Percentiles rank a stretch among this genome's conserved stretches.
Conservation (phyloP, 2,113 vertebrate genomes). For the Perognathus longimembris region DNA sequence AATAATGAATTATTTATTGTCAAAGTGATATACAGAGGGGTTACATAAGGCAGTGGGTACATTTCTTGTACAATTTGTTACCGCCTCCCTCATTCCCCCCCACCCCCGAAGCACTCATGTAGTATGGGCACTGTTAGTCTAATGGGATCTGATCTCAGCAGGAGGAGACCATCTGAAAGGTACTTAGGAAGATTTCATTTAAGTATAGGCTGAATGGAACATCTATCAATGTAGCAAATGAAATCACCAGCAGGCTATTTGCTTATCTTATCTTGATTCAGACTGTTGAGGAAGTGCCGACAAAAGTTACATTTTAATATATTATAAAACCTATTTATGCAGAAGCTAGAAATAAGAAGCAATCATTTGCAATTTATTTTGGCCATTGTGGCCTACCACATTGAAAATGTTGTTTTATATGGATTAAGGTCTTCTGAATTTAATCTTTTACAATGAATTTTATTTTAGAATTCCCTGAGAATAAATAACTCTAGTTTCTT, state of each 20-base stretch:
- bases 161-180: background rate
- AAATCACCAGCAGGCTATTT: background rate
- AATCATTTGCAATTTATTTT: constrained; percentile 33
- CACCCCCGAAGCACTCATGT: background rate
- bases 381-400: background rate
- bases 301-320: background rate
- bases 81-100: too few species aligned
- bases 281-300: background rate
- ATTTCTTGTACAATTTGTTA: too few species aligned
- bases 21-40: too few species aligned
- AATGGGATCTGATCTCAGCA: background rate
- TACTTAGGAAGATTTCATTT: constrained; percentile 1
- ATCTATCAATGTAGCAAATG: constrained; percentile 31
- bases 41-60: too few species aligned
- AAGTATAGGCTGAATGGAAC: background rate
- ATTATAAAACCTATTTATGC: background rate
- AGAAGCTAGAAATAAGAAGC: constrained; percentile 35
- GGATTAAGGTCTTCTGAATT: constrained; percentile 13
- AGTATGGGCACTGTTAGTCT: background rate
- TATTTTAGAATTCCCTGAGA: background rate
- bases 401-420: constrained; percentile 37
- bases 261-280: constrained; percentile 4
- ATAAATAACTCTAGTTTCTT: constrained; percentile 19
- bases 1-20: too few species aligned
- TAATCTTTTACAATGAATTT: background rate